These are phyloP conservation scores for Galeruca laticollis DNA, from an alignment of 2,888 invertebrate species.

Conservation along the genomic window DNA sequence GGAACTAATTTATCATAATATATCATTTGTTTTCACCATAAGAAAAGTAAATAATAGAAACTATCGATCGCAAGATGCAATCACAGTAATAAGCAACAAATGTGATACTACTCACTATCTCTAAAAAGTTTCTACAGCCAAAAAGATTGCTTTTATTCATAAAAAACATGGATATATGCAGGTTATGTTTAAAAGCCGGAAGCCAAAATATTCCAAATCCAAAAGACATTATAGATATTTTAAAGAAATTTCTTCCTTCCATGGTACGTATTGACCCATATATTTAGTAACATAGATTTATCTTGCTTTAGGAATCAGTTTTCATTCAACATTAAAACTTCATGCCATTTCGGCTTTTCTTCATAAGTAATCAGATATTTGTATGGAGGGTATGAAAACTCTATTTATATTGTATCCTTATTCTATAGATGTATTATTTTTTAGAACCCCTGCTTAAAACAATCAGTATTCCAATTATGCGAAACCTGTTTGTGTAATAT, in stretches of 20 bases:
- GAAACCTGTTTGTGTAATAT: constrained; percentile 14
- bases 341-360: neutral
- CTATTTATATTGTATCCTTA: neutral
- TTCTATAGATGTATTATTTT: neutral
- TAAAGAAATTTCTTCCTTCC: constrained; percentile 27
- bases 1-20: too few relatives aligned
- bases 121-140: too few relatives aligned
- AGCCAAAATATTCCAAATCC: constrained; percentile 16
- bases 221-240: constrained; percentile 10
- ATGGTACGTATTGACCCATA: constrained; percentile 26
- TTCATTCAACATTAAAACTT: neutral
- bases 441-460: constrained; percentile 14
- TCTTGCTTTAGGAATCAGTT: neutral
- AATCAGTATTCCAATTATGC: constrained; percentile 3
- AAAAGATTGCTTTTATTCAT: neutral
- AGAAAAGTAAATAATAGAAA: too few relatives aligned
- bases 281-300: neutral
- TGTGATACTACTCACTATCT: too few relatives aligned
- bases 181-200: constrained; percentile 38
- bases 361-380: neutral
- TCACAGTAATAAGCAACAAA: too few relatives aligned
- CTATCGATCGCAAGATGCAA: too few relatives aligned
- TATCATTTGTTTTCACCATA: too few relatives aligned
- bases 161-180: constrained; percentile 33
- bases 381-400: neutral